phyloP scores from a whole-genome alignment of 2,797 vertebrate species.

The Thripadectes ignobilis region DNA sequence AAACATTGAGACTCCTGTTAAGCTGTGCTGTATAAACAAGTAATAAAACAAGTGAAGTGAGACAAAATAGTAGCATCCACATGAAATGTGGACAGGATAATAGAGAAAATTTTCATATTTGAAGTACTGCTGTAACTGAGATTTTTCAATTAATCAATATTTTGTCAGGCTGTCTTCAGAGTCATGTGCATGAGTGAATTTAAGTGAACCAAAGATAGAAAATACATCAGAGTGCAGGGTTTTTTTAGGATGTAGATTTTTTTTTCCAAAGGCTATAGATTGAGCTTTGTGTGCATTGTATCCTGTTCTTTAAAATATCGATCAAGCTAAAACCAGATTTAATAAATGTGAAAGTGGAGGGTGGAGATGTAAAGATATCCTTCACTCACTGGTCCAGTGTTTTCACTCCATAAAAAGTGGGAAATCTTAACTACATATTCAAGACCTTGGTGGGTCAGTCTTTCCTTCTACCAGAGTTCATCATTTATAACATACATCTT shows the following conservation, averaged over 20 bases:
- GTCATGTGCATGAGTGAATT: neutral
- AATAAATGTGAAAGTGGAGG: neutral
- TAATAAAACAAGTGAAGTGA: constrained; percentile 32
- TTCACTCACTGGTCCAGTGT: neutral
- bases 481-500: neutral
- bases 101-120: neutral
- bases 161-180: neutral
- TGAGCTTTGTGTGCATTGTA: neutral
- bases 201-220: neutral
- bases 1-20: constrained; percentile 1
- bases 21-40: constrained; percentile 1
- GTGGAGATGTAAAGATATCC: neutral
- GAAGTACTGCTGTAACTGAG: neutral
- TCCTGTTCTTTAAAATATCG: neutral
- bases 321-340: neutral
- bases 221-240: neutral
- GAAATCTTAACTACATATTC: neutral
- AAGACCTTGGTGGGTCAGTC: neutral
- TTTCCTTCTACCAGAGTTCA: neutral
- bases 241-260: neutral
- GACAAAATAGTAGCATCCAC: neutral
- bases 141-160: neutral
- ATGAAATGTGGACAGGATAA: neutral
- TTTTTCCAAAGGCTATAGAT: neutral
- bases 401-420: neutral